Evolutionary conservation across 2,888 invertebrate species (phyloP).

Genomic region (Epistrophella euchroma): DNA sequence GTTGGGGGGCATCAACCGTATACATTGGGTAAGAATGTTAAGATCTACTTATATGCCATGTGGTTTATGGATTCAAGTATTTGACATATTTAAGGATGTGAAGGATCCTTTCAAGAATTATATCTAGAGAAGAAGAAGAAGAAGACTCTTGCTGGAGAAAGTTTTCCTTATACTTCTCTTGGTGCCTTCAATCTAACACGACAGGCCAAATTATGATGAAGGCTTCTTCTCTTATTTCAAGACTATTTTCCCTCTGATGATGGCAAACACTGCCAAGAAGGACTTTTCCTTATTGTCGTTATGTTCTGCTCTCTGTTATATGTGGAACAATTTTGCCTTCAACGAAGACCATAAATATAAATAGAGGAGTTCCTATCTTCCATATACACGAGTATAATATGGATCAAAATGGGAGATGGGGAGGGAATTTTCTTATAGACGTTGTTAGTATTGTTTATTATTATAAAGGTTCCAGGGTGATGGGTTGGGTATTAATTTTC

Average conservation of each 20-base stretch:
- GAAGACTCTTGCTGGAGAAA: slow-evolving; percentile 44
- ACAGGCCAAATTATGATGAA: slow-evolving; percentile 74
- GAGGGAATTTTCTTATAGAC: slow-evolving; percentile 23
- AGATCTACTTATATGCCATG: slow-evolving; percentile 74
- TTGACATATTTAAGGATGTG: slow-evolving; percentile 76
- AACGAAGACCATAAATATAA: slow-evolving; percentile 60
- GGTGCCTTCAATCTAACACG: slow-evolving; percentile 69
- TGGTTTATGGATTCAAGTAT: slow-evolving; percentile 75
- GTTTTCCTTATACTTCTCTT: slow-evolving; percentile 55
- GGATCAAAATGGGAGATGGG: background rate
- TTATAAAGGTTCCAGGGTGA: slow-evolving; percentile 52
- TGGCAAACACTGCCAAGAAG: slow-evolving; percentile 42
- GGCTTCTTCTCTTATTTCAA: slow-evolving; percentile 62
- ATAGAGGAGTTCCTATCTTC: slow-evolving; percentile 23
- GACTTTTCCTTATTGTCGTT: slow-evolving; percentile 61
- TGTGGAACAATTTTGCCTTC: slow-evolving; percentile 45
- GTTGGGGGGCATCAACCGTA: slow-evolving; percentile 8
- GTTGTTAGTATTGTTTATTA: slow-evolving; percentile 71
- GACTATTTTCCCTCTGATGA: slow-evolving; percentile 5
- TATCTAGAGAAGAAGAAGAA: background rate
- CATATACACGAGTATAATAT: slow-evolving; percentile 6
- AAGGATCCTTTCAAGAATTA: slow-evolving; percentile 61
- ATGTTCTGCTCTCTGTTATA: slow-evolving; percentile 23
- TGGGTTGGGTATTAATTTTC: slow-evolving; percentile 60
- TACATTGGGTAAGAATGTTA: slow-evolving; percentile 45